Evolutionary conservation across 2,888 invertebrate genomes (phyloP).

Genomic region (Melanostoma scalare): DNA sequence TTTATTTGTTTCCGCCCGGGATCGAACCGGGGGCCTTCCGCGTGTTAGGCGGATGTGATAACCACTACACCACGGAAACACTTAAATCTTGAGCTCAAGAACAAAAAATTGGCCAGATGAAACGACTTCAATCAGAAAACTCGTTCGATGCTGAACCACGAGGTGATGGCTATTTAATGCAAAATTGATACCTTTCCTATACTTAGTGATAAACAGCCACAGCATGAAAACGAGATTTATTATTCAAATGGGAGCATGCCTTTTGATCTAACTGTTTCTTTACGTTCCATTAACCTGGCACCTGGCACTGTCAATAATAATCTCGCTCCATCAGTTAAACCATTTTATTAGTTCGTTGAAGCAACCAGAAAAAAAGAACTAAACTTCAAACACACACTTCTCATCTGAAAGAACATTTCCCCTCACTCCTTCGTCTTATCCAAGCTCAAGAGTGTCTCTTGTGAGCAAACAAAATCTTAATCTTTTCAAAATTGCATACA

Average conservation of each 20-base stretch:
- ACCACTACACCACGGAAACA: conserved; percentile 82
- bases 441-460: conserved; percentile 16
- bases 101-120: neutral
- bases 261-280: conserved; percentile 15
- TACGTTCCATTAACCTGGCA: conserved; percentile 5
- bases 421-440: conserved; percentile 18
- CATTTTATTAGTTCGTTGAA: conserved; percentile 14
- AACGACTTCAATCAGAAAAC: conserved; percentile 11
- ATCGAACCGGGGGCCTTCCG: conserved; percentile 83
- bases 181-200: too few relatives aligned
- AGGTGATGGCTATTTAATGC: conserved; percentile 17
- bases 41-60: conserved; percentile 83
- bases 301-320: conserved; percentile 46
- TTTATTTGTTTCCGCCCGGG: conserved; percentile 81
- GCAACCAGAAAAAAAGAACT: neutral
- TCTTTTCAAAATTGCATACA: conserved; percentile 57
- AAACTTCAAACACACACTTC: conserved; percentile 2
- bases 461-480: conserved; percentile 47
- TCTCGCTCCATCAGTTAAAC: conserved; percentile 53
- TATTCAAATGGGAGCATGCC: conserved; percentile 43
- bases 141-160: conserved; percentile 32
- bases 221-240: too few relatives aligned
- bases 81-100: conserved; percentile 37
- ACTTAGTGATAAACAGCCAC: too few relatives aligned
- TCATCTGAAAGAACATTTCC: conserved; percentile 31